phyloP scores from a whole-genome alignment of 2,888 invertebrate genomes.

The Eupithecia inturbata region DNA sequence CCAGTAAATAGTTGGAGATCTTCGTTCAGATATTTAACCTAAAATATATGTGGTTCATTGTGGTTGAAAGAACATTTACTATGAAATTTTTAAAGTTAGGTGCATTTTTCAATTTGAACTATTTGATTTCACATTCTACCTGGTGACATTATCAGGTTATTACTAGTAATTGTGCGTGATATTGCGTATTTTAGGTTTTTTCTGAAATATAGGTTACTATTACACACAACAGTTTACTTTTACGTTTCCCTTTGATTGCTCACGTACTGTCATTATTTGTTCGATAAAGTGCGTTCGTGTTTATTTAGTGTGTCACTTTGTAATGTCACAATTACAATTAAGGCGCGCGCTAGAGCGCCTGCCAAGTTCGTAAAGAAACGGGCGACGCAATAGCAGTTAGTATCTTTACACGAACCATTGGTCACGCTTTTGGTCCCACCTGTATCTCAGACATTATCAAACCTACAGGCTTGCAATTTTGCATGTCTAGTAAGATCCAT shows the following conservation, averaged over 20 bases:
- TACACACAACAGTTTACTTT: background rate
- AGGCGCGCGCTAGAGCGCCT: no score
- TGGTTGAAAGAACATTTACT: background rate
- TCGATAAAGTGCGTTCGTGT: slow-evolving; percentile 3
- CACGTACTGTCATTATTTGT: slow-evolving; percentile 10
- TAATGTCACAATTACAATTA: background rate
- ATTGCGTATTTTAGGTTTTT: background rate
- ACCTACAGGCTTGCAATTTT: no score
- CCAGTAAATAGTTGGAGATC: background rate
- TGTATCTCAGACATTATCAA: no score
- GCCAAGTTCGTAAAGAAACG: no score
- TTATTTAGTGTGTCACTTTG: slow-evolving; percentile 1
- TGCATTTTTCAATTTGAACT: background rate
- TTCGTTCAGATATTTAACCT: background rate
- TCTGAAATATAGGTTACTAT: slow-evolving; percentile 3
- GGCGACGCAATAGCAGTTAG: no score
- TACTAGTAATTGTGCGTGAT: background rate
- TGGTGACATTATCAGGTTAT: background rate
- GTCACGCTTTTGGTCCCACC: no score
- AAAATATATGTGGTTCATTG: background rate
- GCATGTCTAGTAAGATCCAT: no score
- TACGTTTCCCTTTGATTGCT: slow-evolving; percentile 3
- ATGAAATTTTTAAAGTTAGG: background rate
- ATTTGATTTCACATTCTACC: background rate
- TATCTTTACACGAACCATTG: no score